These are phyloP conservation scores for Collichthys lucidus DNA, from an alignment of 2,113 vertebrate species.

Conservation along the genomic window DNA sequence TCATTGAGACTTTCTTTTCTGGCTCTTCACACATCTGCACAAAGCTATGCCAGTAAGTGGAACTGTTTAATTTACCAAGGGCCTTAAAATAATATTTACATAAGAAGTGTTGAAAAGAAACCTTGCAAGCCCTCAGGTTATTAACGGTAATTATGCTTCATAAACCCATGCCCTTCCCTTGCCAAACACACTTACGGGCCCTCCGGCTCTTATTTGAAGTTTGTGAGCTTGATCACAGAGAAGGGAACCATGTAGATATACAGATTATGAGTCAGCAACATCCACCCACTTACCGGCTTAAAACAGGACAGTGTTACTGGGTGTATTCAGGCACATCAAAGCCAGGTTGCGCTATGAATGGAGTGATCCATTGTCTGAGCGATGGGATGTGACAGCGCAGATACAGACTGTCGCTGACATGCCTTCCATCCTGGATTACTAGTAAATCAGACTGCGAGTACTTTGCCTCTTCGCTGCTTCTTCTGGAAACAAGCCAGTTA, in stretches of 20 bases:
- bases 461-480: slow-evolving; percentile 41
- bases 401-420: slow-evolving; percentile 70
- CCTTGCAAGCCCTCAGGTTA: slow-evolving; percentile 72
- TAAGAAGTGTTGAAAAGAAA: slow-evolving; percentile 72
- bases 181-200: slow-evolving; percentile 65
- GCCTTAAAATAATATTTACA: slow-evolving; percentile 80
- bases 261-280: slow-evolving; percentile 71
- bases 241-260: slow-evolving; percentile 68
- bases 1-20: slow-evolving; percentile 40
- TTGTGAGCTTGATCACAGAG: slow-evolving; percentile 57
- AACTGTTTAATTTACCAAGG: slow-evolving; percentile 73
- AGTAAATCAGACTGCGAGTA: slow-evolving; percentile 63
- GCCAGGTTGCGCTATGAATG: slow-evolving; percentile 65
- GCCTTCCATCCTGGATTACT: slow-evolving; percentile 72
- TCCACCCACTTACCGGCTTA: slow-evolving; percentile 69
- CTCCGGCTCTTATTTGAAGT: slow-evolving; percentile 64
- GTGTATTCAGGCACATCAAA: slow-evolving; percentile 74
- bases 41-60: slow-evolving; percentile 39
- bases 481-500: slow-evolving; percentile 64
- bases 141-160: slow-evolving; percentile 76
- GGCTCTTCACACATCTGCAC: slow-evolving; percentile 24
- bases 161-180: slow-evolving; percentile 72
- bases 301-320: slow-evolving; percentile 61
- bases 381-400: slow-evolving; percentile 73
- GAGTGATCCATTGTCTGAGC: slow-evolving; percentile 71